Evolutionary conservation across 2,113 vertebrate genomes (phyloP), one percentile per base, ranked within the genome.

Genomic region (Myodes glareolus): DNA sequence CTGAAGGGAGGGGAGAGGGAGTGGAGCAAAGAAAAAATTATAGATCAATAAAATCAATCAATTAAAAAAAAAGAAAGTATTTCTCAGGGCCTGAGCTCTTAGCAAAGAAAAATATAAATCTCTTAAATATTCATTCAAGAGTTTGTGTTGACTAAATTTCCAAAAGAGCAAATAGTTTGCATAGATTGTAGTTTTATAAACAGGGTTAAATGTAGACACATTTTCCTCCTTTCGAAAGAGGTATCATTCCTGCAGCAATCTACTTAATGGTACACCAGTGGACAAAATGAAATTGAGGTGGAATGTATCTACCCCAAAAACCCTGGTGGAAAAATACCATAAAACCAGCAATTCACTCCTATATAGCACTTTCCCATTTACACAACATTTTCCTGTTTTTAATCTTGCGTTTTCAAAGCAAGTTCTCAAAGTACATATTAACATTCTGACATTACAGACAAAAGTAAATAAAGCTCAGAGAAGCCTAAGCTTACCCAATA

Each of bases 311-410:
- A 39, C 19, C 87, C 67, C 91, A 73, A 95, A 95, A 91, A 95
- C 47, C 9, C 13, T 91, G n/a, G n/a, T 86, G 42, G 33, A 50
- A 39, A 96, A 96, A 92, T 92, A 95, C 16, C 55, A 94, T 96
- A 95, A 97, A 96, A 82, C 92, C 8, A 81, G 84, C 61, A 97
- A 97, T 93, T 95, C 36, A 45, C 63, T 92, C 89, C 80, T 39
- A 88, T 75, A 63, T n/a, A 96, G 47, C 14, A 88, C 68, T 92
- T 81, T 47, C 67, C 36, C 85, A 94, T 82, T 93, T 92, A 95
- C n/a, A 90, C 80, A 80, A 12, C 45, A 80, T 90, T 96, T 89
- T 87, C 52, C 5, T 4, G 61, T 90, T 95, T 97, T 96, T 92
- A 94, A 86, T 92, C 94, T 89, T 92, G 36, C 0, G 21, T 82